A percentile compares a stretch with the other conserved stretches of the same genome.
Conservation (phyloP, 2,888 invertebrate species). For the Eupelmus urozonus region DNA sequence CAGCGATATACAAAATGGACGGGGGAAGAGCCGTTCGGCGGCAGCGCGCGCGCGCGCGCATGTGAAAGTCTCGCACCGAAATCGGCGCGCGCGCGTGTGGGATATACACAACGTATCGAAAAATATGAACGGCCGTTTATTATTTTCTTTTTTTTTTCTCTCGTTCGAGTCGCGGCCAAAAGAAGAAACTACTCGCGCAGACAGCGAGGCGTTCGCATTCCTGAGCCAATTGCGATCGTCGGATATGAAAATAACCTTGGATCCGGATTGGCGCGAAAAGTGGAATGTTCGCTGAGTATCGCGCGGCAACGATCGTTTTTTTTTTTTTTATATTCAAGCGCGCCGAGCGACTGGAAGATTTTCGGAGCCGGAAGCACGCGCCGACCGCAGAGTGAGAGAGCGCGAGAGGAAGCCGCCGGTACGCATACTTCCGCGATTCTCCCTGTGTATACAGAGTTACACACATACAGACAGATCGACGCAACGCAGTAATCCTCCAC, state of each 20-base stretch:
- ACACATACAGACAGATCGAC: no score
- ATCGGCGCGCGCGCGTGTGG: neutral
- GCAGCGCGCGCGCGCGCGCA: neutral
- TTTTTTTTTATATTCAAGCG: neutral
- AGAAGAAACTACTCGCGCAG: conserved; percentile 10
- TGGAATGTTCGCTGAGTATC: conserved; percentile 10
- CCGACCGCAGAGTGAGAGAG: no score
- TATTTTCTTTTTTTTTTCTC: neutral
- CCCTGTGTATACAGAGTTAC: no score
- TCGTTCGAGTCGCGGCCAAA: neutral
- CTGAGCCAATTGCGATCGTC: conserved; percentile 44
- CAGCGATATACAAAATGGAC: conserved; percentile 52
- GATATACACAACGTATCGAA: neutral
- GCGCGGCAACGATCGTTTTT: neutral
- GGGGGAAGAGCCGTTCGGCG: conserved; percentile 20
- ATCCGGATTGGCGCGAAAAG: conserved; percentile 49
- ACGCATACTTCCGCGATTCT: no score
- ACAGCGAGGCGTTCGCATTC: conserved; percentile 38
- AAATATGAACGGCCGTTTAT: neutral
- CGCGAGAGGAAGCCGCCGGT: no score
- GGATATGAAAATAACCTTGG: conserved; percentile 61
- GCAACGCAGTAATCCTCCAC: no score
- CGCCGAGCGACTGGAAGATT: neutral
- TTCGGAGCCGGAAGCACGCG: conserved; percentile 1
- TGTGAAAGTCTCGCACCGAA: neutral